Evolutionary conservation across 1,140 invertebrate species (phyloP).

Genomic region (Danaus plexippus): DNA sequence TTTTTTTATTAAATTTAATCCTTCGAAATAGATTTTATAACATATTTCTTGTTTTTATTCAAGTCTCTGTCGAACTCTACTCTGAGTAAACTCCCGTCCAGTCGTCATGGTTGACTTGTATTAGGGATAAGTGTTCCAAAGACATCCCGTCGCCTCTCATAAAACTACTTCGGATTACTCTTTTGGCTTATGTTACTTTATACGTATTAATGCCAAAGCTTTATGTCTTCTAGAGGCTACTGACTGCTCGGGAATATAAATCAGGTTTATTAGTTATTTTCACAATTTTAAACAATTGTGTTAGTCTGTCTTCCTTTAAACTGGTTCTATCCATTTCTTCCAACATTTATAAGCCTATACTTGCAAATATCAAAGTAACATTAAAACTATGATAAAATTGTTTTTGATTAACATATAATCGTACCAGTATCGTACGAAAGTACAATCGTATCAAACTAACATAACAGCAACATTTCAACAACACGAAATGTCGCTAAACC

Average conservation of each 20-base stretch:
- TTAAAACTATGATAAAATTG: too few relatives aligned
- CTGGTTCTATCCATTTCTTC: too few relatives aligned
- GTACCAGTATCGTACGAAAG: conserved; percentile 4
- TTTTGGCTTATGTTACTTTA: conserved; percentile 26
- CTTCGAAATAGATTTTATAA: neutral
- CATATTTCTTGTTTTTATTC: conserved; percentile 1
- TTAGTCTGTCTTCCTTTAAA: too few relatives aligned
- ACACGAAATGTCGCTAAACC: conserved; percentile 13
- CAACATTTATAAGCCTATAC: too few relatives aligned
- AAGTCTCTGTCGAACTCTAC: conserved; percentile 17
- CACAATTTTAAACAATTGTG: too few relatives aligned
- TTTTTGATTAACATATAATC: too few relatives aligned
- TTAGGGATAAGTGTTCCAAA: conserved; percentile 37
- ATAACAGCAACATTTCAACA: conserved; percentile 4
- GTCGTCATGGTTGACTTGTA: conserved; percentile 37
- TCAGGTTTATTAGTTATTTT: too few relatives aligned
- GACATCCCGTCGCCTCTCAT: conserved; percentile 34
- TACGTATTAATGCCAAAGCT: neutral
- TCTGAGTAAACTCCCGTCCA: conserved; percentile 25
- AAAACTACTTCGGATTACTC: conserved; percentile 37
- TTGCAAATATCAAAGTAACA: too few relatives aligned
- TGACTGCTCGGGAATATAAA: too few relatives aligned
- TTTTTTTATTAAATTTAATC: conserved; percentile 1
- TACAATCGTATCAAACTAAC: neutral
- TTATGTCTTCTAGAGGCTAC: too few relatives aligned